Evolutionary conservation across 2,888 invertebrate species (phyloP).

Genomic region (Hydraecia micacea): DNA sequence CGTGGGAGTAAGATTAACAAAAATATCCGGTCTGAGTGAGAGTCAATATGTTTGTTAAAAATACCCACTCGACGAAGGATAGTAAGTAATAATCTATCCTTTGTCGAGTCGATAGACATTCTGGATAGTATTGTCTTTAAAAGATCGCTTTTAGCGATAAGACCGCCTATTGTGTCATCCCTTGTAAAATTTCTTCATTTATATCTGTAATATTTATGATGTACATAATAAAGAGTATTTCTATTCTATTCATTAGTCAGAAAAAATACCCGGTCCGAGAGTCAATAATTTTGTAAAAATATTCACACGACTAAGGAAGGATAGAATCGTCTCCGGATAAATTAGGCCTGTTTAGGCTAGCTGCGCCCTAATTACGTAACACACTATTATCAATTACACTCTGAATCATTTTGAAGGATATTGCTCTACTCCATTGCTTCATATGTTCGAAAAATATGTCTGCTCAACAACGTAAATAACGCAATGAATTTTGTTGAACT

Average conservation of each 20-base stretch:
- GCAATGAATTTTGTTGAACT: too few relatives aligned
- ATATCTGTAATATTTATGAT: background rate
- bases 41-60: background rate
- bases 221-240: background rate
- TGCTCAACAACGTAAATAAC: too few relatives aligned
- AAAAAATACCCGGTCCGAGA: slow-evolving; percentile 25
- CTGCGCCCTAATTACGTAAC: background rate
- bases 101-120: background rate
- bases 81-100: background rate
- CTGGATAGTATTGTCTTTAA: background rate
- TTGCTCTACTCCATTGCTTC: too few relatives aligned
- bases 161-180: too few relatives aligned
- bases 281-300: slow-evolving; percentile 4
- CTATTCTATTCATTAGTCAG: background rate
- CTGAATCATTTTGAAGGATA: too few relatives aligned
- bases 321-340: background rate
- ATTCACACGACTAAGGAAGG: background rate
- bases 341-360: background rate
- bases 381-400: background rate
- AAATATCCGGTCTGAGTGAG: slow-evolving; percentile 39
- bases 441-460: too few relatives aligned
- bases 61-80: slow-evolving; percentile 5
- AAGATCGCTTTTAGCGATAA: too few relatives aligned
- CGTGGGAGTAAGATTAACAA: slow-evolving; percentile 40
- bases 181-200: background rate